These are phyloP conservation scores for Pycnomerus fuliginosus DNA, from an alignment of 2,888 invertebrate genomes.

Conservation along the genomic window DNA sequence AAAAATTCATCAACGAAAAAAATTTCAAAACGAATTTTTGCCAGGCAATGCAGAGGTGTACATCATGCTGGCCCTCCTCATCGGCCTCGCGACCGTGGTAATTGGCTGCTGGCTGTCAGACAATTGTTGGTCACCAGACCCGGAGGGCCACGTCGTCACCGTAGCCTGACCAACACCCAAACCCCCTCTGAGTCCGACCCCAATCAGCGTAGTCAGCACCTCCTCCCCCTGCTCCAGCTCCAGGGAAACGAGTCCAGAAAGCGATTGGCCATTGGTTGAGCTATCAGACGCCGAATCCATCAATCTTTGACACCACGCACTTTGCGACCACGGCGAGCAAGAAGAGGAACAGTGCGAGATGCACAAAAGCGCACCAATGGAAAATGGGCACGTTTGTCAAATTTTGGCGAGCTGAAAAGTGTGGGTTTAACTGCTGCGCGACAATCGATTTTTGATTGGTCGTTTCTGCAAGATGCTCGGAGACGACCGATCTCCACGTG, in stretches of 20 bases:
- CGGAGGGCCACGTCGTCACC: slow-evolving; percentile 63
- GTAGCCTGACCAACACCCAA: slow-evolving; percentile 69
- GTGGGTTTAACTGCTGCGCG: too few species aligned
- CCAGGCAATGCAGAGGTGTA: slow-evolving; percentile 73
- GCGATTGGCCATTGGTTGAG: slow-evolving; percentile 52
- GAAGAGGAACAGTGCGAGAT: slow-evolving; percentile 25
- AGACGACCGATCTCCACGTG: too few species aligned
- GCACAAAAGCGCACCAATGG: slow-evolving; percentile 32
- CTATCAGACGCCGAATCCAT: slow-evolving; percentile 41
- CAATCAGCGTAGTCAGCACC: slow-evolving; percentile 45
- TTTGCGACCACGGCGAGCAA: slow-evolving; percentile 37
- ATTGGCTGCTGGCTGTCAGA: slow-evolving; percentile 76
- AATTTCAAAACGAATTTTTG: too few species aligned
- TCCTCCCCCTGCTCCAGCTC: slow-evolving; percentile 31
- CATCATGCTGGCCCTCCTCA: slow-evolving; percentile 70
- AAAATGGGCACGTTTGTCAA: slow-evolving; percentile 39
- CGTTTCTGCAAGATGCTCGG: too few species aligned
- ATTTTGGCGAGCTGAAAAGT: too few species aligned
- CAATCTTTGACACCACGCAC: slow-evolving; percentile 44
- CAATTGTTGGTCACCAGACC: slow-evolving; percentile 78
- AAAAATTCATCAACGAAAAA: too few species aligned
- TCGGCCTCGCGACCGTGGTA: slow-evolving; percentile 71
- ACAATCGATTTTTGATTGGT: too few species aligned
- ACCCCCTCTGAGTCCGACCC: slow-evolving; percentile 54
- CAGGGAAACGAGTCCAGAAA: slow-evolving; percentile 44